These are phyloP conservation scores for Corythornis madagascariensis DNA, from an alignment of 2,113 vertebrate species.

Conservation along the genomic window DNA sequence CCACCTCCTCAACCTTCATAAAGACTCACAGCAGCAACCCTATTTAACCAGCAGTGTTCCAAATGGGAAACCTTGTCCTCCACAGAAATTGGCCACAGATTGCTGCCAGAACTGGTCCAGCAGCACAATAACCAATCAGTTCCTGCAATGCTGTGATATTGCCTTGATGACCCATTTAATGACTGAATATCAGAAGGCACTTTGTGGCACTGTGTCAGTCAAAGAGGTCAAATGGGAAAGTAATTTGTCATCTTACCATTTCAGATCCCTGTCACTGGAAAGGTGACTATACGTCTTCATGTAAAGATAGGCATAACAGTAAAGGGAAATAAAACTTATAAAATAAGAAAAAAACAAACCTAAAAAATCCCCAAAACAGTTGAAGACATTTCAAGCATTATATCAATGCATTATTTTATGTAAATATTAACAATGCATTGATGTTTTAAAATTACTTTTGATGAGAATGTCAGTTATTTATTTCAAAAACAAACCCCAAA, in stretches of 20 bases:
- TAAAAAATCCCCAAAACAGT: no score
- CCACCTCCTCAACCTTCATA: constrained; percentile 21
- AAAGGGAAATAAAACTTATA: background rate
- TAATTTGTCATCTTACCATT: background rate
- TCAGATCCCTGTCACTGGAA: background rate
- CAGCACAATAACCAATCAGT: constrained; percentile 35
- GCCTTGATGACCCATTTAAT: constrained; percentile 17
- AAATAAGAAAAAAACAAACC: background rate
- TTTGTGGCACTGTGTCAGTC: background rate
- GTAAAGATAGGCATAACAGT: background rate
- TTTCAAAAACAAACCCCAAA: background rate
- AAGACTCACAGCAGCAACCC: constrained; percentile 48
- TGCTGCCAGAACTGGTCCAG: background rate
- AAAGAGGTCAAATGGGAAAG: background rate
- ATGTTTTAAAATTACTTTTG: background rate
- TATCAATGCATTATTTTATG: background rate
- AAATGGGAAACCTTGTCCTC: constrained; percentile 25
- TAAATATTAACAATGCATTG: background rate
- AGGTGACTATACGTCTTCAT: background rate
- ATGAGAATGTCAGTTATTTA: background rate
- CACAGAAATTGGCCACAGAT: constrained; percentile 7
- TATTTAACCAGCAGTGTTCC: constrained; percentile 34
- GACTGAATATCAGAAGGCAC: background rate
- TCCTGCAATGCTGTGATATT: constrained; percentile 3
- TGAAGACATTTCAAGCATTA: background rate